Base-by-base conservation (phyloP, 64 coral and sea anemone species). In the Stylophora pistillata region DNA sequence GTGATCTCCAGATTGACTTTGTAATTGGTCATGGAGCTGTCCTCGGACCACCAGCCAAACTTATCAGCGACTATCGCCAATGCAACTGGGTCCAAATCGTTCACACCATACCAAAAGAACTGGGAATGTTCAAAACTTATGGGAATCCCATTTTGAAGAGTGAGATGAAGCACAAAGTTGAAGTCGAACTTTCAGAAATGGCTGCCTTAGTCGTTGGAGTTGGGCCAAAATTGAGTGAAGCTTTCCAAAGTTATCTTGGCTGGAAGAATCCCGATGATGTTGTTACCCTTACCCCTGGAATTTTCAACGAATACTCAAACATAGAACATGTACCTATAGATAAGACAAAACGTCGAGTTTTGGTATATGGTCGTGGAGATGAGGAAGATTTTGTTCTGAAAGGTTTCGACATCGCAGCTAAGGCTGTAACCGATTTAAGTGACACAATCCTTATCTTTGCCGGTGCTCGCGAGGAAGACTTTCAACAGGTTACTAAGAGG, bases 21-120 rank as follows among this genome's bases (percentile, higher is more conserved):
- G 25, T 86, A 47, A 72, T 86, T 72, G 53, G 68, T 27, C 64
- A 86, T 74, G 84, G 84, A 26, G 33, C 52, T 55, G 57, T 72
- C 10, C 72, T 88, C 37, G 86, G 86, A 21, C 0, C 10, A 14
- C 13, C 63, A 2, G 86, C 86, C 0, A 34, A 74, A 14, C 2
- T 41, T 56, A 74, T 63, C 27, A 55, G 34, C 11, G 18, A 61
- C 27, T 53, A 20, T 30, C 15, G 26, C 37, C 56, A 18, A 17
- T 86, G 68, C 55, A 86, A 72, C 17, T 86, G 84, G 84, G 41
- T 86, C 10, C 84, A 86, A 16, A 47, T 86, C 13, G 33, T 72
- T 0, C 84, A 86, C 23, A 72, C 72, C 4, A 65, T 55, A 15
- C 72, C 65, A 4, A 31, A 84, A 6, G 60, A 84, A 30, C 58